A percentile compares a stretch with the other conserved stretches of the same genome.
These are phyloP conservation scores for Drosophila nigrodunni DNA, from an alignment of 1,140 invertebrate species.

Conservation along the genomic window DNA sequence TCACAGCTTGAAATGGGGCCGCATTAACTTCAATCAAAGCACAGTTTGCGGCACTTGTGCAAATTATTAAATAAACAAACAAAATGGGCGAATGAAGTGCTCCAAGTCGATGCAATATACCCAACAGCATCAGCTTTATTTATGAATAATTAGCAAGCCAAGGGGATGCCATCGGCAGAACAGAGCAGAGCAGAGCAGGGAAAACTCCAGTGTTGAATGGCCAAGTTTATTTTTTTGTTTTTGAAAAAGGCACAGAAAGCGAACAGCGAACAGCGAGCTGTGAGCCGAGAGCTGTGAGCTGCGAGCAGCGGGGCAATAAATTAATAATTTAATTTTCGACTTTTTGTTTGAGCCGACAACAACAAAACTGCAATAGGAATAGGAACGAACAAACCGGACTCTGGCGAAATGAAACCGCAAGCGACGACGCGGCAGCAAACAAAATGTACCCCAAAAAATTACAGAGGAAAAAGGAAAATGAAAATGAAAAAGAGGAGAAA, in stretches of 20 bases:
- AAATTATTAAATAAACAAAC: constrained; percentile 79
- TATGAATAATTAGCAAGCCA: constrained; percentile 81
- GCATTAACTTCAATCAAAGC: constrained; percentile 82
- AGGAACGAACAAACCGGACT: constrained; percentile 8
- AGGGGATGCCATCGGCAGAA: constrained; percentile 20
- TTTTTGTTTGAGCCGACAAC: constrained; percentile 65
- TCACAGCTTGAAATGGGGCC: constrained; percentile 30
- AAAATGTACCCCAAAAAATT: constrained; percentile 64
- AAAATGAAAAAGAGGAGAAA: constrained; percentile 24
- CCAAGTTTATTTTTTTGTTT: constrained; percentile 33
- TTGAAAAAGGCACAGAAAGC: constrained; percentile 23
- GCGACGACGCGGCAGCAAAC: constrained; percentile 67
- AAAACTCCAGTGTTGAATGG: constrained; percentile 56
- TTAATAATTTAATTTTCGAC: constrained; percentile 84
- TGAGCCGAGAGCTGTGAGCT: constrained; percentile 16
- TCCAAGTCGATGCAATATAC: constrained; percentile 7
- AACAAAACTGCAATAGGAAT: constrained; percentile 57
- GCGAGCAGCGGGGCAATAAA: constrained; percentile 69
- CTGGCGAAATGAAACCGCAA: constrained; percentile 57
- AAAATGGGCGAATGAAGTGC: constrained; percentile 51
- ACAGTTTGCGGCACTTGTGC: constrained; percentile 78
- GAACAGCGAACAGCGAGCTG: neutral
- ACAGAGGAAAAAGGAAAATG: constrained; percentile 25
- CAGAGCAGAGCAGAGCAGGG: constrained; percentile 11
- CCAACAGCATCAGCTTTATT: constrained; percentile 61